Evolutionary conservation across 2,888 invertebrate genomes (phyloP), one percentile per base, ranked within the genome.

Genomic region (Caenorhabditis wallacei): DNA sequence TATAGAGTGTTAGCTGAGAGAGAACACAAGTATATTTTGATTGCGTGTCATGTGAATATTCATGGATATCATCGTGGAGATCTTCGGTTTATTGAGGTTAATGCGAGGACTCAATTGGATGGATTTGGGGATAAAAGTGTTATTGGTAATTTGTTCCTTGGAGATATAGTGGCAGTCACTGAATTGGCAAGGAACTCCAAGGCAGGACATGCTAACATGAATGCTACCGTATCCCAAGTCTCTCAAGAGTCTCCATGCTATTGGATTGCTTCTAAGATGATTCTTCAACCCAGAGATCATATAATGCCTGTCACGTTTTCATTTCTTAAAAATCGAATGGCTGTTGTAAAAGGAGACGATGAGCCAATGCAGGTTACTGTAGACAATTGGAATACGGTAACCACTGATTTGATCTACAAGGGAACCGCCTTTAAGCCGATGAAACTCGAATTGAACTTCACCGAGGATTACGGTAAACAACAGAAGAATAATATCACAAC

Each of bases 11-110:
- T 75, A 1, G 48, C 24, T 0, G 66, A 75, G 10, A 30, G 20
- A 11, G 57, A 66, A 1, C n/a, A 48, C 2, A 56, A 54, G 24
- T 75, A 75, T 46, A 64, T 57, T n/a, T 22, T 75, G 57, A 57
- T 75, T 1, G 64, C 74, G 0, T 75, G 74, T 35, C 64, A 75
- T 24, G 57, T 57, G n/a, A 75, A 75, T 16, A 24, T 75, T 20
- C 74, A 75, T 48, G 74, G 64, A 30, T 66, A 20, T n/a, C 74
- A 75, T 56, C 56, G 74, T 35, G 74, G 66, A 30, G 78, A 78
- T 53, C 51, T 78, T 16, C 63, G 78, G 8, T 78, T 78, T n/a
- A 11, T 78, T 37, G 74, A 75, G 22, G 57, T 75, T 18, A 66
- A 66, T 18, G 18, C 43, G 5, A 26, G 22, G 7, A 57, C 66